A percentile compares a stretch with the other conserved stretches of the same genome.
phyloP scores from a whole-genome alignment of 2,797 vertebrate genomes.

The Uromys caudimaculatus region DNA sequence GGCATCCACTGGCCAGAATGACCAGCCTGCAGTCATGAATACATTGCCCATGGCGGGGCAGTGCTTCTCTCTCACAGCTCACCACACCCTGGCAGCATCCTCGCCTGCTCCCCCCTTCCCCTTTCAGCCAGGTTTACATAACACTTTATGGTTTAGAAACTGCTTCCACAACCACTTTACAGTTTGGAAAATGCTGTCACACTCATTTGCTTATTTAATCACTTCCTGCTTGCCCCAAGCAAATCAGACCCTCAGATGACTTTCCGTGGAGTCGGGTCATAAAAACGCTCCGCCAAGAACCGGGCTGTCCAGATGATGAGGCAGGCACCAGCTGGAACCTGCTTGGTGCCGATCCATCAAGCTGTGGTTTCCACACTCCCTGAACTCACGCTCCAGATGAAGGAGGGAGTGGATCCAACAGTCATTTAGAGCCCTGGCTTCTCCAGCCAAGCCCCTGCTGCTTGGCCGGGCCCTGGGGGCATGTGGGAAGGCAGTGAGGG shows the following conservation, averaged over 20 bases:
- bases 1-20: neutral
- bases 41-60: neutral
- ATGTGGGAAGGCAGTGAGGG: fast-evolving
- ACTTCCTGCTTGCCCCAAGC: constrained; percentile 72
- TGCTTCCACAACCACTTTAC: constrained; percentile 57
- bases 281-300: constrained; percentile 5
- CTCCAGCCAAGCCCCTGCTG: neutral
- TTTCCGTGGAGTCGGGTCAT: constrained; percentile 1
- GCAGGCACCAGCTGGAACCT: neutral
- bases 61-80: fast-evolving
- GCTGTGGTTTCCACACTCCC: neutral
- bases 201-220: constrained; percentile 70
- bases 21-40: neutral
- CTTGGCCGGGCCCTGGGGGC: neutral
- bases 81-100: neutral
- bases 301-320: neutral
- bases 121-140: constrained; percentile 37
- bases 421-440: neutral
- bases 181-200: constrained; percentile 60
- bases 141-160: constrained; percentile 48
- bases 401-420: neutral
- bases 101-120: neutral
- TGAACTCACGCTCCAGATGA: neutral
- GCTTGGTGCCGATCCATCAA: neutral
- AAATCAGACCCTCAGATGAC: constrained; percentile 47